These are phyloP conservation scores for Apodemia zela DNA, from an alignment of 2,888 invertebrate genomes.

Conservation along the genomic window DNA sequence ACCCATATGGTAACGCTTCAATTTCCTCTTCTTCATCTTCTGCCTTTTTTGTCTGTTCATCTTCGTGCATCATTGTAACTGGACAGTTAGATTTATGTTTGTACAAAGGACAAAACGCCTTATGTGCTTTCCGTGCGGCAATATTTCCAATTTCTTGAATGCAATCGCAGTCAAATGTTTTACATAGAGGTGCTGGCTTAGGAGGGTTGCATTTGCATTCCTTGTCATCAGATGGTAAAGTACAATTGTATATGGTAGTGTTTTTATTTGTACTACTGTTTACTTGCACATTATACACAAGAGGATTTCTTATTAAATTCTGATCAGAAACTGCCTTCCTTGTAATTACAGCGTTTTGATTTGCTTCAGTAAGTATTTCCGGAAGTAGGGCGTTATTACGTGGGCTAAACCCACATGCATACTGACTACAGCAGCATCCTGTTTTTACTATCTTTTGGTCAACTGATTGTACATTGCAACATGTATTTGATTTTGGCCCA, in stretches of 20 bases:
- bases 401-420: neutral
- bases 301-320: conserved; percentile 36
- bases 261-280: conserved; percentile 36
- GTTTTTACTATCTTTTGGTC: neutral
- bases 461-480: neutral
- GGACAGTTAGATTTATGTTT: conserved; percentile 64
- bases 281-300: conserved; percentile 41
- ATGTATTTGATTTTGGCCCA: conserved; percentile 41
- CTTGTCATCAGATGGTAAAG: conserved; percentile 51
- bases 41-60: conserved; percentile 49
- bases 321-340: conserved; percentile 33
- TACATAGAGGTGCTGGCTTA: conserved; percentile 60
- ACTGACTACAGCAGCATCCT: neutral
- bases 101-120: conserved; percentile 62
- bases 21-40: conserved; percentile 63
- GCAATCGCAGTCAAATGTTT: conserved; percentile 67
- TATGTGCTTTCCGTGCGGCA: conserved; percentile 55
- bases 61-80: conserved; percentile 49
- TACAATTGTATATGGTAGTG: conserved; percentile 45
- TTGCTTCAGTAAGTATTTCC: neutral
- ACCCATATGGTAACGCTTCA: conserved; percentile 63
- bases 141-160: conserved; percentile 48
- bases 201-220: conserved; percentile 65
- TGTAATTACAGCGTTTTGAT: conserved; percentile 20
- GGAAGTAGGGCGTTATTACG: neutral